Conservation (phyloP, 1,140 invertebrate genomes). For the Camponotus floridanus region DNA sequence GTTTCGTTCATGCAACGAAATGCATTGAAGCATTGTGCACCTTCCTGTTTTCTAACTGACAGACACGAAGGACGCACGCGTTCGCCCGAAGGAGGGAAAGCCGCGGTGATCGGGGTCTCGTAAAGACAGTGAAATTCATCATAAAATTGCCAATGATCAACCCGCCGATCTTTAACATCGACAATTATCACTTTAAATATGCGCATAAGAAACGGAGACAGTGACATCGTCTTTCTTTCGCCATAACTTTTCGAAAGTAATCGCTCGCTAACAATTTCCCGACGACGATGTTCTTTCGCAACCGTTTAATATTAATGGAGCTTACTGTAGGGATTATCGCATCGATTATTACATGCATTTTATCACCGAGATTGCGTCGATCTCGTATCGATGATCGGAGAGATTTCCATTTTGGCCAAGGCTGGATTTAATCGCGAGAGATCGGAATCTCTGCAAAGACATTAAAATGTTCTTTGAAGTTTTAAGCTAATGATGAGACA, state of each 20-base stretch:
- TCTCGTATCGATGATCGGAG: conserved; percentile 30
- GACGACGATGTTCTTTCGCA: conserved; percentile 43
- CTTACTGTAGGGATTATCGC: conserved; percentile 40
- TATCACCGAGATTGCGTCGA: conserved; percentile 20
- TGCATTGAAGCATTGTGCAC: conserved; percentile 46
- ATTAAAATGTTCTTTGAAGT: not conserved
- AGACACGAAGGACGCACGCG: conserved; percentile 45
- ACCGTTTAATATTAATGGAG: conserved; percentile 51
- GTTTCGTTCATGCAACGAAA: conserved; percentile 31
- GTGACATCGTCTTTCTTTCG: conserved; percentile 35
- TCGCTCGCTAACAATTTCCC: conserved; percentile 22
- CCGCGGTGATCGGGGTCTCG: conserved; percentile 40
- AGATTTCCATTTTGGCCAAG: conserved; percentile 22
- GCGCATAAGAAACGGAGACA: conserved; percentile 39
- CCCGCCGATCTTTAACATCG: conserved; percentile 36
- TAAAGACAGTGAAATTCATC: conserved; percentile 66
- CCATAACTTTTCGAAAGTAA: conserved; percentile 50
- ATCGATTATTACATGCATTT: conserved; percentile 25
- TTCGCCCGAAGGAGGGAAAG: conserved; percentile 62
- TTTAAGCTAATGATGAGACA: not conserved
- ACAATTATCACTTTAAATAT: conserved; percentile 52
- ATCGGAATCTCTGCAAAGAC: not conserved
- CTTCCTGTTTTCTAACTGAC: conserved; percentile 51
- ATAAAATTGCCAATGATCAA: conserved; percentile 57
- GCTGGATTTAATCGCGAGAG: conserved; percentile 10